Evolutionary conservation across 53 echinoderm and acorn worm genomes (phyloP), one percentile per base, ranked within the genome.

Genomic region (Crossaster papposus): DNA sequence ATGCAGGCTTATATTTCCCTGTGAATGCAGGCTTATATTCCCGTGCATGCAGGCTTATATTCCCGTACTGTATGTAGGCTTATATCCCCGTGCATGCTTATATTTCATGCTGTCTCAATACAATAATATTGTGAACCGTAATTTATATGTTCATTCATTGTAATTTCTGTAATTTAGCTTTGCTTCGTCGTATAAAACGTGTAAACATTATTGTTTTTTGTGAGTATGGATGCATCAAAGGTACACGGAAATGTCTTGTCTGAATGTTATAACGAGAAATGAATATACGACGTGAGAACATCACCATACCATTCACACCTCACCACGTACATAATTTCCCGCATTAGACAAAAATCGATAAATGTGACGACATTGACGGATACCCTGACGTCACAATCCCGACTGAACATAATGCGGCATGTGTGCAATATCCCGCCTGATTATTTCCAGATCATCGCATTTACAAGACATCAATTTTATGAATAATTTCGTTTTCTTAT

Each of bases 361-460:
- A 74, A 65, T 44, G 34, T 52, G 74, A 52, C 33, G 72, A 73
- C 85, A 52, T 28, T 38, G 73, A 28, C 72, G 55, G 73, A 54
- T 72, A 30, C 72, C 73, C 72, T 85, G 85, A 85, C 85, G 85
- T 85, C 73, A 85, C 7, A 14, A 51, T 22, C 53, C 17, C 33
- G 11, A 14, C 44, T 30, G n/a, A 30, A 32, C 81, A 44, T 26
- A n/a, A 83, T 44, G 44, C 44, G 6, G 50, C 65, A 64, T 82
- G 20, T 64, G 64, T 72, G 68, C 51, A 44, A 72, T 33, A 29
- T 72, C 55, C 26, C 85, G 30, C 85, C 50, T 29, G 75, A 74
- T 74, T 74, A 74, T 33, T 74, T 74, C 18, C 75, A 74, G 34
- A 35, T 33, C 34, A 17, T 36, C 36, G 36, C 36, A 33, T 74